These are phyloP conservation scores for Theristicus caerulescens DNA, from an alignment of 2,113 vertebrate species.

Conservation along the genomic window DNA sequence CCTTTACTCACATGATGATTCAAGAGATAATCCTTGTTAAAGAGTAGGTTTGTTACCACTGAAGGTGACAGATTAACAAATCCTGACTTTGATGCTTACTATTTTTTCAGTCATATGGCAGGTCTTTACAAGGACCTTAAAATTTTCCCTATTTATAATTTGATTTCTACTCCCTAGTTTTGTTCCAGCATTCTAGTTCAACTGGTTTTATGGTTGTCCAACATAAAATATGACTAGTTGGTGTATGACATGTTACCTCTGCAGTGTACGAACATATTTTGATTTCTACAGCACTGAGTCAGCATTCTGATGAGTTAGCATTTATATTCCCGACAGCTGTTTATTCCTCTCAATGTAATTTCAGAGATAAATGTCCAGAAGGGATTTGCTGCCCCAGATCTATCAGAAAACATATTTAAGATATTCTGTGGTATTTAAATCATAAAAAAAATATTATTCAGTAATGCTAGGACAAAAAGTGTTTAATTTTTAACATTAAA, in stretches of 20 bases:
- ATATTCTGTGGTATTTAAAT: constrained; percentile 69
- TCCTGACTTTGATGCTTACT: background rate
- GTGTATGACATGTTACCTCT: constrained; percentile 54
- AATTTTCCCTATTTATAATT: background rate
- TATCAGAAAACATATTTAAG: constrained; percentile 81
- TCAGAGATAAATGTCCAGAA: constrained; percentile 80
- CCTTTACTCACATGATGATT: background rate
- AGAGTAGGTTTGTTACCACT: background rate
- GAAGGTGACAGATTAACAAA: background rate
- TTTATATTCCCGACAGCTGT: constrained; percentile 76
- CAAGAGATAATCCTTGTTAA: background rate
- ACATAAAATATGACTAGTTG: constrained; percentile 18
- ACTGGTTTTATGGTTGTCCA: constrained; percentile 20
- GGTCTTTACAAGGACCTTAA: background rate
- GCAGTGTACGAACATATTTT: constrained; percentile 44
- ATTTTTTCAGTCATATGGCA: background rate
- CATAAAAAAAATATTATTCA: constrained; percentile 19
- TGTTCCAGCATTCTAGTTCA: constrained; percentile 14
- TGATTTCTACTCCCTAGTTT: background rate
- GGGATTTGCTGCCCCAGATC: constrained; percentile 79
- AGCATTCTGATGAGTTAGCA: constrained; percentile 73
- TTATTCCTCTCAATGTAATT: constrained; percentile 79
- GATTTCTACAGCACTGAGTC: constrained; percentile 70
- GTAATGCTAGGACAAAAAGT: constrained; percentile 12
- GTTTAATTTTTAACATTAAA: constrained; percentile 24